These are phyloP conservation scores for Stichodactyla mertensii DNA, from an alignment of 64 coral and sea anemone genomes.

Conservation along the genomic window DNA sequence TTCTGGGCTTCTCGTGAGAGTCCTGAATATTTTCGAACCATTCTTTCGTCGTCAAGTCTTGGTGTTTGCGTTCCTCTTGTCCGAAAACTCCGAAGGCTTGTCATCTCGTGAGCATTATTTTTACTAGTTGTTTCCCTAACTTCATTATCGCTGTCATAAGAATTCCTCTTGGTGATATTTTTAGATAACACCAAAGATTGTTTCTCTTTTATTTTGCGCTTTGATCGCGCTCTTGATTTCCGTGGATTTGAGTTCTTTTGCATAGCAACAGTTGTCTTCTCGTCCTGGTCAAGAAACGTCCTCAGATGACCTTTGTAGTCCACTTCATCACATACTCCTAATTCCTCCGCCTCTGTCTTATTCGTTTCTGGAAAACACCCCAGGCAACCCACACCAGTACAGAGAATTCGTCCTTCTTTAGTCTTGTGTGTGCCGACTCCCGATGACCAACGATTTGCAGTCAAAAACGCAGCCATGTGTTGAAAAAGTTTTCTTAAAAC, in stretches of 20 bases:
- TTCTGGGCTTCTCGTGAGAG: not conserved
- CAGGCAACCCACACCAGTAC: conserved; percentile 83
- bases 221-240: not conserved
- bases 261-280: conserved; percentile 42
- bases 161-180: not conserved
- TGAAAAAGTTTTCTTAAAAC: not conserved
- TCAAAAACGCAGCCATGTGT: conserved; percentile 78
- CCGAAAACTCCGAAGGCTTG: not conserved
- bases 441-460: conserved; percentile 74
- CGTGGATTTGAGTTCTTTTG: not conserved
- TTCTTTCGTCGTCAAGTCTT: conserved; percentile 4
- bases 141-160: not conserved
- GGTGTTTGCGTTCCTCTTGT: conserved; percentile 7
- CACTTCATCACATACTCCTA: conserved; percentile 60
- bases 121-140: not conserved
- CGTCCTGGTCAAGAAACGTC: conserved; percentile 23
- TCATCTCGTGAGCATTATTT: not conserved
- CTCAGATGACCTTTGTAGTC: conserved; percentile 24
- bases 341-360: conserved; percentile 42
- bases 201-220: not conserved
- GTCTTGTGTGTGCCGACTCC: conserved; percentile 91
- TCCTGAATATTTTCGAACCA: not conserved
- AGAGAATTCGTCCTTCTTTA: conserved; percentile 82
- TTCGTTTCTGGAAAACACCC: conserved; percentile 82
- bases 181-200: not conserved